Base-by-base conservation (phyloP, 2,888 invertebrate species). In the Molanna angustata region DNA sequence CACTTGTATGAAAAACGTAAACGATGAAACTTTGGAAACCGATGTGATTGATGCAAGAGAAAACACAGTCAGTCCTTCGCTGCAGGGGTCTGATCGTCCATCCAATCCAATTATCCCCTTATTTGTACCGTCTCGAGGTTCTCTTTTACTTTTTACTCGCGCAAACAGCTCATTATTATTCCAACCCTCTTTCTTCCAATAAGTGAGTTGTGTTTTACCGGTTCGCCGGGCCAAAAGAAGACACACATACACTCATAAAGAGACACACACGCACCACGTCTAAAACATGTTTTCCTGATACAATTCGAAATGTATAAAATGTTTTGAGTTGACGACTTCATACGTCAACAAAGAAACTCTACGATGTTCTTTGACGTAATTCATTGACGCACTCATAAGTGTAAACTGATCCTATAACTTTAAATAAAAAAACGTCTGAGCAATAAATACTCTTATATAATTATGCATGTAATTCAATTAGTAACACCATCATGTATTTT, bases 81-180 rank as follows among this genome's bases (percentile, higher is more conserved):
- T 40, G 48, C 58, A 45, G 58, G 58, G 56, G 47, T 31, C 53
- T 49, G 56, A 56, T 56, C 46, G 56, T 39, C 53, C 50, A 56
- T 58, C 58, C 48, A 45, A 52, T 56, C 53, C 58, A 53, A 58
- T 58, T 58, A 58, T 56, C 52, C 52, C 45, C 53, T 50, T 56
- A 58, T 58, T 58, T 58, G 58, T 58, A 53, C 48, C 51, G 44
- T 22, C 22, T 48, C 47, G 39, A 32, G 22, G 41, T 40, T 40
- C 39, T 52, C 46, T 52, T 46, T 46, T 32, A 52, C 52, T 31
- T 46, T 46, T 52, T 46, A 13, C 45, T 22, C 40, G 21, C 13
- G 39, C 32, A 32, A 21, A 17, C 17, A 2, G 31, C 40, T 49
- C 52, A 52, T 56, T 52, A 52, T 39, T 49, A 52, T 52, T 55